phyloP scores from a whole-genome alignment of 2,888 invertebrate genomes.

The Chromoteleia sp. region DNA sequence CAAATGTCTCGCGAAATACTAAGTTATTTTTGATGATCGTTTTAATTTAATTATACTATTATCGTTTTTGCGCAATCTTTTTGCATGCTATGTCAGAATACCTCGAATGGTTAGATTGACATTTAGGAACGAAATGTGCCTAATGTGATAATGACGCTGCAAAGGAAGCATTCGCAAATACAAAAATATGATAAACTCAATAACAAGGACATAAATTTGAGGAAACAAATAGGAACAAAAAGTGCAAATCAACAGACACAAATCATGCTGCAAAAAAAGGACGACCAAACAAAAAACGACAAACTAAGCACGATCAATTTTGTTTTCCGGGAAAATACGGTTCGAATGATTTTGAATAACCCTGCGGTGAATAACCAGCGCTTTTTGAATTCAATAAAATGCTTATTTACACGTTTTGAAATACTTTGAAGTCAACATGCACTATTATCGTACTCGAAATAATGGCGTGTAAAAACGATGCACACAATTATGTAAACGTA shows the following conservation, averaged over 20 bases:
- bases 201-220: constrained; percentile 15
- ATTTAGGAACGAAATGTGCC: constrained; percentile 6
- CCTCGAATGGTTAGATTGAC: not conserved
- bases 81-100: not conserved
- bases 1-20: not conserved
- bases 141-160: constrained; percentile 17
- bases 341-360: constrained; percentile 11
- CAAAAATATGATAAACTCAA: not conserved
- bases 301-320: constrained; percentile 30
- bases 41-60: not conserved
- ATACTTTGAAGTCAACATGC: not conserved
- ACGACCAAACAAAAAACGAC: constrained; percentile 39
- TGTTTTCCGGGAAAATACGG: constrained; percentile 38
- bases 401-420: constrained; percentile 7
- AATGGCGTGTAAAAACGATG: not conserved
- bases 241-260: constrained; percentile 14
- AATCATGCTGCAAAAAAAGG: constrained; percentile 36
- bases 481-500: not conserved
- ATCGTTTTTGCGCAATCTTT: not conserved
- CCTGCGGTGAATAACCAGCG: not conserved
- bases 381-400: not conserved
- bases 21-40: not conserved
- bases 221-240: constrained; percentile 15
- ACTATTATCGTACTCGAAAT: not conserved
- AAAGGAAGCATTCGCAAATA: constrained; percentile 2